Evolutionary conservation across 2,797 vertebrate genomes (phyloP), one percentile per base, ranked within the genome.

Genomic region (Arremon brunneinucha): DNA sequence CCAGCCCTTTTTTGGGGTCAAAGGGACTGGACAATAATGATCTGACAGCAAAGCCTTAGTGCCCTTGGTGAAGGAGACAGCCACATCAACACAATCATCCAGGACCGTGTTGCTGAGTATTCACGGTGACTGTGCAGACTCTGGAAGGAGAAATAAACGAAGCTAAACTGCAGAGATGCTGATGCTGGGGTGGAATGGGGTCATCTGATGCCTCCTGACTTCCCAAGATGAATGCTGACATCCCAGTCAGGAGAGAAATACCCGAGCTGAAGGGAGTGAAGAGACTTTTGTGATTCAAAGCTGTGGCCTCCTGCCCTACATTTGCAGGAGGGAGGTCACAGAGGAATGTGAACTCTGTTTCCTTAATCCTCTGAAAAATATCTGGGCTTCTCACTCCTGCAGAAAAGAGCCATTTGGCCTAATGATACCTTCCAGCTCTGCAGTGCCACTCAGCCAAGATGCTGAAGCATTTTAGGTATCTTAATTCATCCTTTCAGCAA

Each of bases 401-500:
- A 71, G 57, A 75, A 78, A 83, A 68, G 24, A 88, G 62, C 37
- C 46, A 49, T 78, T 88, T 80, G 71, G 78, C 20, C 56, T 89
- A 63, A 83, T 71, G 64, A 87, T 67, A 80, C 64, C 56, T 94
- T 93, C 56, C 68, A 92, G 87, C 60, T 79, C 89, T 41, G 37
- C 3, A 2, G 27, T 89, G 64, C 82, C 84, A 39, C 76, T 94
- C 87, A 68, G 82, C 41, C 79, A 60, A 75, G 69, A 50, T 65
- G 62, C 79, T 83, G 79, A 71, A 78, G 60, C 84, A 63, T 78
- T 93, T 93, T 41, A 60, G 46, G 56, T 71, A 30, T 69, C 87
- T 93, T 86, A 87, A 86, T 93, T 94, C 85, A 77, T 90, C 57
- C 89, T 90, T 75, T 83, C 94, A 89, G 82, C 75, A 91, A 87